Conservation (phyloP, 2,888 invertebrate genomes). For the Drosophila testacea region DNA sequence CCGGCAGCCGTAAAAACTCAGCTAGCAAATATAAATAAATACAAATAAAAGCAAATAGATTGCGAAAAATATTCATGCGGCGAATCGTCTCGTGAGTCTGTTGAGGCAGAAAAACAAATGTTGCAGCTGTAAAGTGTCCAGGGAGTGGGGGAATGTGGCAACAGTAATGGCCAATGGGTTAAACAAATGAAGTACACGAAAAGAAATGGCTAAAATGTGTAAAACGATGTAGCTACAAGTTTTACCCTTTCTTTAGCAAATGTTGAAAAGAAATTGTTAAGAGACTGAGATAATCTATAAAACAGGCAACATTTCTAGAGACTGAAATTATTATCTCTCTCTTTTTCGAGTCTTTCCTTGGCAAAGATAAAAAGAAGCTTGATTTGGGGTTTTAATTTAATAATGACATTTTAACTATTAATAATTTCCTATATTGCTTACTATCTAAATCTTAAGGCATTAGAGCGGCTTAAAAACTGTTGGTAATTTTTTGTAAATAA, state of each 20-base stretch:
- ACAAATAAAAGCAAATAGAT: slow-evolving; percentile 70
- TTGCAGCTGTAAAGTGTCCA: slow-evolving; percentile 41
- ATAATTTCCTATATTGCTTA: not conserved
- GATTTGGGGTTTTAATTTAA: not conserved
- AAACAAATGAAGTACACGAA: slow-evolving; percentile 54
- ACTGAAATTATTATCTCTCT: not conserved
- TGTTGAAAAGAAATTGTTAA: not conserved
- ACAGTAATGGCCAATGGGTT: slow-evolving; percentile 62
- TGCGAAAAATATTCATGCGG: slow-evolving; percentile 66
- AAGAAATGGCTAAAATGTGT: slow-evolving; percentile 26
- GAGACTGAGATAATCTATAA: not conserved
- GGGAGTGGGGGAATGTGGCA: slow-evolving; percentile 1
- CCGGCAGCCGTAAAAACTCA: slow-evolving; percentile 66
- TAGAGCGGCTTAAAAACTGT: too few species aligned
- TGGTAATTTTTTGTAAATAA: too few species aligned
- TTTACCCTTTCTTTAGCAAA: slow-evolving; percentile 13
- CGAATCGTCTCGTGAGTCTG: slow-evolving; percentile 51
- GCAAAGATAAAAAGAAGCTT: not conserved
- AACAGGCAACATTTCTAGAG: not conserved
- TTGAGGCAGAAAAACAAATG: slow-evolving; percentile 64
- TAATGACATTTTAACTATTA: not conserved
- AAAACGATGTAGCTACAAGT: slow-evolving; percentile 6
- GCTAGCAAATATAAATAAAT: slow-evolving; percentile 71
- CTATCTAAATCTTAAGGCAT: too few species aligned
- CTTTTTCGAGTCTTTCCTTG: not conserved